These are phyloP conservation scores for Penelope pileata DNA, from an alignment of 2,113 vertebrate genomes.

Conservation along the genomic window DNA sequence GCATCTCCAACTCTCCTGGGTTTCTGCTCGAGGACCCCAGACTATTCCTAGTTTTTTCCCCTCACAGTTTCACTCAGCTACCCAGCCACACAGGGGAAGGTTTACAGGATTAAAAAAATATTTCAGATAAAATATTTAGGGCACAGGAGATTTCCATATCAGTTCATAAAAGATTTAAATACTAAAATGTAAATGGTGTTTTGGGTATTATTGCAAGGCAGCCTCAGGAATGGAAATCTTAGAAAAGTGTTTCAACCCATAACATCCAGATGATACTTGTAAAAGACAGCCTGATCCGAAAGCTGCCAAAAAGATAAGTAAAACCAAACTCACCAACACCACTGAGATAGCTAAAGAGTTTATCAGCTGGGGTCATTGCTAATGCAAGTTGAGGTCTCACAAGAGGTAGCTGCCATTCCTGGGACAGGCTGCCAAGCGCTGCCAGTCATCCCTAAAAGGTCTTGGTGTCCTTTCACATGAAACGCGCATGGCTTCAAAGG, in stretches of 20 bases:
- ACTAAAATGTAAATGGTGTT: slow-evolving; percentile 25
- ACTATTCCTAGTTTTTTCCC: background rate
- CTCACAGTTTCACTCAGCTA: background rate
- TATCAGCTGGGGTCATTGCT: background rate
- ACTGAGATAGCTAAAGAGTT: background rate
- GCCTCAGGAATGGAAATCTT: slow-evolving; percentile 20
- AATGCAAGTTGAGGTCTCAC: background rate
- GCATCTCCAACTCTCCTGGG: rapidly evolving
- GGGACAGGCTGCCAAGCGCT: background rate
- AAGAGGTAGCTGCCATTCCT: background rate
- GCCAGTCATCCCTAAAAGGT: background rate
- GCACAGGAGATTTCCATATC: background rate
- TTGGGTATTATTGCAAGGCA: background rate
- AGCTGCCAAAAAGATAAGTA: background rate
- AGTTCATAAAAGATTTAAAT: slow-evolving; percentile 42
- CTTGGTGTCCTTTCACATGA: background rate
- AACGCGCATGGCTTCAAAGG: rapidly evolving
- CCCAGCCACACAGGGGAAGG: background rate
- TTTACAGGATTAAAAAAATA: background rate
- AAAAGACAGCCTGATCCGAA: background rate
- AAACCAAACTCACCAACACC: background rate
- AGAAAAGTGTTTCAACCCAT: background rate
- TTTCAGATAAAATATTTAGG: slow-evolving; percentile 52
- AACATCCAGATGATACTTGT: background rate
- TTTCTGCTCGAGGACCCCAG: background rate